Conservation (phyloP, 2,797 vertebrate species). For the Adrianichthys oophorus region DNA sequence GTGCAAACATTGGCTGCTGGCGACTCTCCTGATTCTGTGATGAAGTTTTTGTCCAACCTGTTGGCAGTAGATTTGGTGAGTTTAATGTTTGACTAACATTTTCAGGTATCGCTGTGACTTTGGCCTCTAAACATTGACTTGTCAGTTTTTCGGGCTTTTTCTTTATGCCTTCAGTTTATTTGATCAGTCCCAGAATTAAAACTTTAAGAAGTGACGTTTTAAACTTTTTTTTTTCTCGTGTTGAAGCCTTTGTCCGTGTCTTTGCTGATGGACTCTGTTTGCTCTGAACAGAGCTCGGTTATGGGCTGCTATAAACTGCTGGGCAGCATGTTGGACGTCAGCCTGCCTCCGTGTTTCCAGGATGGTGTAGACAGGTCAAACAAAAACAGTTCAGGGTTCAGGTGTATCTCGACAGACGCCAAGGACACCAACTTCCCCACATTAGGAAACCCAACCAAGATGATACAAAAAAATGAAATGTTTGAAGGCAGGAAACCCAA, state of each 20-base stretch:
- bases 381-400: slow-evolving; percentile 66
- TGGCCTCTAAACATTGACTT: slow-evolving; percentile 26
- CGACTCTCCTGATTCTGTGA: slow-evolving; percentile 22
- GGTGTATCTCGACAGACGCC: slow-evolving; percentile 77
- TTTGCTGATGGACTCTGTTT: slow-evolving; percentile 10
- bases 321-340: slow-evolving; percentile 76
- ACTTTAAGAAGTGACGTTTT: neutral
- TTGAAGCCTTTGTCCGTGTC: neutral
- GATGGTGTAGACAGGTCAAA: slow-evolving; percentile 53
- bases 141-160: slow-evolving; percentile 4
- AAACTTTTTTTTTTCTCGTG: too few relatives aligned
- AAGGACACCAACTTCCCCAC: slow-evolving; percentile 57
- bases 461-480: neutral
- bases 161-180: neutral
- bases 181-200: slow-evolving; percentile 1
- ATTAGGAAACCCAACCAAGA: slow-evolving; percentile 27
- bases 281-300: slow-evolving; percentile 78
- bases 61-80: slow-evolving; percentile 61
- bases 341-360: slow-evolving; percentile 63
- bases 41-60: slow-evolving; percentile 46
- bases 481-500: neutral
- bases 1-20: slow-evolving; percentile 26
- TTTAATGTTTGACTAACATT: slow-evolving; percentile 52
- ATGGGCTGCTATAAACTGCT: slow-evolving; percentile 83
- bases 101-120: slow-evolving; percentile 43